Conservation (phyloP, 2,113 vertebrate genomes). For the Antechinus flavipes region DNA sequence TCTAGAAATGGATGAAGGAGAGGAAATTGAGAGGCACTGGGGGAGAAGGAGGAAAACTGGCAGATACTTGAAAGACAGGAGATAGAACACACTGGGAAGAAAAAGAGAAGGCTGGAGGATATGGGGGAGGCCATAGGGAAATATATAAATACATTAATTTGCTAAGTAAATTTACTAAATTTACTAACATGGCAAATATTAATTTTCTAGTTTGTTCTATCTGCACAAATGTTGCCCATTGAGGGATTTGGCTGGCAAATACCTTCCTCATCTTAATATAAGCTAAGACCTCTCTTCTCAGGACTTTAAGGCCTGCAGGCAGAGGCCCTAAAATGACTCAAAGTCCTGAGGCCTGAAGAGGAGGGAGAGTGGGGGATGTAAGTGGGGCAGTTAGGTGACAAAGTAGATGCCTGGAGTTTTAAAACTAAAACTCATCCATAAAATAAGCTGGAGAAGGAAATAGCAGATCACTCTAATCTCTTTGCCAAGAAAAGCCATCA, state of each 20-base stretch:
- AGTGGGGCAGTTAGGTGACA: background rate
- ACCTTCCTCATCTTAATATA: background rate
- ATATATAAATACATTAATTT: no score
- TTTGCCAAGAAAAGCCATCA: background rate
- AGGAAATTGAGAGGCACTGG: no score
- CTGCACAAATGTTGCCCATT: background rate
- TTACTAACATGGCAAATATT: background rate
- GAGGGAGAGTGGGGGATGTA: background rate
- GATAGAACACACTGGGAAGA: no score
- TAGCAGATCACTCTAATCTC: background rate
- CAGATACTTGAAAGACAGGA: no score
- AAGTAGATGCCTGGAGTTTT: background rate
- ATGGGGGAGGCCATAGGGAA: no score
- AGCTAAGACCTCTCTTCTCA: background rate
- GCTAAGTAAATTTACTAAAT: no score
- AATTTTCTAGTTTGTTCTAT: background rate
- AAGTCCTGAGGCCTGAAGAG: background rate
- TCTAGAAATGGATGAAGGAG: background rate
- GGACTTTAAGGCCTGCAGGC: background rate
- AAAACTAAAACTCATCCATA: background rate
- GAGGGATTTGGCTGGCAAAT: background rate
- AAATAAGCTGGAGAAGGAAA: background rate
- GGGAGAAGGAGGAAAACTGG: no score
- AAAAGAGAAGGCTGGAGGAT: background rate
- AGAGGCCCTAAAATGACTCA: background rate